Percentiles rank a stretch among this genome's conserved stretches.
Evolutionary conservation across 2,888 invertebrate species (phyloP).

Genomic region (Coremacera marginata): DNA sequence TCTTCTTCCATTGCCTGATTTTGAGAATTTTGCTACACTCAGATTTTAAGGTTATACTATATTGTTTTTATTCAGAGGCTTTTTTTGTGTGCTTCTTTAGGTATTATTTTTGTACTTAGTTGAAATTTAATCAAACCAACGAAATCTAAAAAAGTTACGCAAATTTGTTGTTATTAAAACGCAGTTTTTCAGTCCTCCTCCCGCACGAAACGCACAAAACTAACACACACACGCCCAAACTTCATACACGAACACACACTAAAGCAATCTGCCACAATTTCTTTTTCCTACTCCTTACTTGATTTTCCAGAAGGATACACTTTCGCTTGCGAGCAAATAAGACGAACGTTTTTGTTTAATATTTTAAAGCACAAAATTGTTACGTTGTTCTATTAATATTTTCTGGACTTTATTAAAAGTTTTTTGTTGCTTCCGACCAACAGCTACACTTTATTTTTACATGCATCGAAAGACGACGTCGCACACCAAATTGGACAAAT

Average conservation of each 20-base stretch:
- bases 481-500: conserved; percentile 19
- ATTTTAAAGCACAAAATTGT: not conserved
- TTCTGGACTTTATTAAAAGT: not conserved
- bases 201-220: not conserved
- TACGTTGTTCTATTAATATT: not conserved
- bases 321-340: not conserved
- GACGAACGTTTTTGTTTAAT: not conserved
- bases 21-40: conserved; percentile 17
- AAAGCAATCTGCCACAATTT: conserved; percentile 14
- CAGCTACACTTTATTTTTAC: conserved; percentile 5
- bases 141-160: not conserved
- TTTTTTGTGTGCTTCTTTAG: conserved; percentile 6
- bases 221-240: not conserved
- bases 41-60: conserved; percentile 6
- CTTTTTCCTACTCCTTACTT: not conserved
- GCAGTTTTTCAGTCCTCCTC: conserved; percentile 12
- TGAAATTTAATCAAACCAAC: not conserved
- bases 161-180: conserved; percentile 26
- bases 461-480: conserved; percentile 16
- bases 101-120: not conserved
- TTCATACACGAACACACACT: not conserved
- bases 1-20: conserved; percentile 56
- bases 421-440: not conserved
- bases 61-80: not conserved
- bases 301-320: not conserved